Evolutionary conservation across 2,113 vertebrate species (phyloP).

Genomic region (Bombycilla garrulus): DNA sequence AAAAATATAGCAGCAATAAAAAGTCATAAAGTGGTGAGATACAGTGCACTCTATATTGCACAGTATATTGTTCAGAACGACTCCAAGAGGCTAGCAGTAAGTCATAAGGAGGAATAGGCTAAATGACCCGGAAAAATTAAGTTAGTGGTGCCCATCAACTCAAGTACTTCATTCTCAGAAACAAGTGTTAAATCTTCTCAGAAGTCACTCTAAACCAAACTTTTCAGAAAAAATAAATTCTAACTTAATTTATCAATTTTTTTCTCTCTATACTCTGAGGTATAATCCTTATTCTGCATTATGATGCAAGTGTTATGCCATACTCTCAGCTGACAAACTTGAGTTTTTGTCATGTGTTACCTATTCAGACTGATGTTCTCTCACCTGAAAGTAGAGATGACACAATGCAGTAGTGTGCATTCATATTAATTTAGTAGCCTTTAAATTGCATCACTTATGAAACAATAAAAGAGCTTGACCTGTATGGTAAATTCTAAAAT

Average conservation of each 20-base stretch:
- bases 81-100: not conserved
- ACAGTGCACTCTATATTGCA: not conserved
- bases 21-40: conserved; percentile 7
- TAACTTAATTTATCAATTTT: not conserved
- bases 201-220: not conserved
- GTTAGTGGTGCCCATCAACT: not conserved
- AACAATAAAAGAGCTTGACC: not conserved
- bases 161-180: not conserved
- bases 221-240: not conserved
- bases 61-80: not conserved
- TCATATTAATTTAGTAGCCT: not conserved
- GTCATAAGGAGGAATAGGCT: not conserved
- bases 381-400: not conserved
- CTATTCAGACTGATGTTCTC: not conserved
- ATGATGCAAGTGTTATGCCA: not conserved
- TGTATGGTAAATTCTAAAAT: not conserved
- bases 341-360: not conserved
- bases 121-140: conserved; percentile 33
- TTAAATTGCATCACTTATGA: not conserved
- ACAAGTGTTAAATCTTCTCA: not conserved
- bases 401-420: not conserved
- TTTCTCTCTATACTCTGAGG: not conserved
- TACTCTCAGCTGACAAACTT: not conserved
- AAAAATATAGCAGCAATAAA: conserved; percentile 24
- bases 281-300: not conserved